phyloP scores from a whole-genome alignment of 2,113 vertebrate species.

The Heloderma charlesbogerti region DNA sequence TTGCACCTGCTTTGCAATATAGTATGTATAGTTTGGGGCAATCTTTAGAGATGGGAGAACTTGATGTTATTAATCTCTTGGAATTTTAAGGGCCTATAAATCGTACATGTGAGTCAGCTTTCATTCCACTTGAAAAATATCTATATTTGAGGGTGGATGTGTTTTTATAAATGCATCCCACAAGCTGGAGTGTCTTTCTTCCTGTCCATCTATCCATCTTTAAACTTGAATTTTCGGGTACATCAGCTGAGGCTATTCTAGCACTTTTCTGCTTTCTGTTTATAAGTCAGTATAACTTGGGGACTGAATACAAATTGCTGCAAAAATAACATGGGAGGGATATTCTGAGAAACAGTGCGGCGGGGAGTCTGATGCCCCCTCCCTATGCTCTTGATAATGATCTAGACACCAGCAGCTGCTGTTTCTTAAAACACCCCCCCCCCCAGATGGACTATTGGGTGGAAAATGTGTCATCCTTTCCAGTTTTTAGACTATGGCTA shows the following conservation, averaged over 20 bases:
- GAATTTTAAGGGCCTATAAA: background rate
- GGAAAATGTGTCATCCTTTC: background rate
- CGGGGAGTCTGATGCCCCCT: background rate
- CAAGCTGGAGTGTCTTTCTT: background rate
- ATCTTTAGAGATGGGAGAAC: background rate
- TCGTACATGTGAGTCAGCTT: background rate
- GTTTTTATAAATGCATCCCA: background rate
- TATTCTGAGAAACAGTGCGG: background rate
- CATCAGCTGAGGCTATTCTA: background rate
- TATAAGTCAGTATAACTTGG: background rate
- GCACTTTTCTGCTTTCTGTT: background rate
- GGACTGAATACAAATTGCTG: background rate
- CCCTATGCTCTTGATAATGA: too few relatives aligned
- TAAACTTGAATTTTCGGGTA: background rate
- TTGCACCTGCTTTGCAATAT: background rate
- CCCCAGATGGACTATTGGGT: background rate
- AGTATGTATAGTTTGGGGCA: background rate
- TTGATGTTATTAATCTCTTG: background rate
- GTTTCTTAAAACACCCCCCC: too few relatives aligned
- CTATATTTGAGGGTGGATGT: background rate
- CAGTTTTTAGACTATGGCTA: background rate
- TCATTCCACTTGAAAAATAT: background rate
- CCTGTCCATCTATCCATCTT: background rate
- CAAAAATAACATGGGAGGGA: too few relatives aligned
- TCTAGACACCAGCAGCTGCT: too few relatives aligned